Conservation (phyloP, 2,113 vertebrate genomes). For the Callocephalon fimbriatum region DNA sequence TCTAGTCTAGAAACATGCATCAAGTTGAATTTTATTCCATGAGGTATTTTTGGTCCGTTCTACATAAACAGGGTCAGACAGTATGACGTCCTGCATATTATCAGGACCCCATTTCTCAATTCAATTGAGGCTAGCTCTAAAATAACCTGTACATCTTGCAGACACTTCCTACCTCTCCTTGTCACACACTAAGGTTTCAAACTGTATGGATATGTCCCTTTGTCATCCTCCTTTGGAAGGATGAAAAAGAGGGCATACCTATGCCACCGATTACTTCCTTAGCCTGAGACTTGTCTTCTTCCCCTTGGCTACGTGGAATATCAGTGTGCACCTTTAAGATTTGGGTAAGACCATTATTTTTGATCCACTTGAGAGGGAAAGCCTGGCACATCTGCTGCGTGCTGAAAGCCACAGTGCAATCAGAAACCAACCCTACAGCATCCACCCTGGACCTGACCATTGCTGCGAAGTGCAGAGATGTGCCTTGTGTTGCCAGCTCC, state of each 20-base stretch:
- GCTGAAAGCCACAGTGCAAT: not conserved
- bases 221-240: not conserved
- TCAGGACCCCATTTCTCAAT: not conserved
- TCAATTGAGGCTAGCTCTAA: not conserved
- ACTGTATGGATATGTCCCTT: not conserved
- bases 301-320: not conserved
- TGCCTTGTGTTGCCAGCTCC: not conserved
- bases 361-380: constrained; percentile 23
- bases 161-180: not conserved
- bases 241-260: not conserved
- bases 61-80: not conserved
- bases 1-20: not conserved
- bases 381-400: not conserved
- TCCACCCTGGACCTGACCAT: not conserved
- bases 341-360: constrained; percentile 5
- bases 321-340: constrained; percentile 47
- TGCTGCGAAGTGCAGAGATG: rapidly evolving
- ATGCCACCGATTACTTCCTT: not conserved
- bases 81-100: not conserved
- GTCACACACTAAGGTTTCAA: not conserved
- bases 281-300: not conserved
- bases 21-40: not conserved
- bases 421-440: not conserved
- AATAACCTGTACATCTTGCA: not conserved
- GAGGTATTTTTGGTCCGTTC: constrained; percentile 43